Conservation (phyloP, 2,888 invertebrate species). For the Drosophila nr. perissopoda region DNA sequence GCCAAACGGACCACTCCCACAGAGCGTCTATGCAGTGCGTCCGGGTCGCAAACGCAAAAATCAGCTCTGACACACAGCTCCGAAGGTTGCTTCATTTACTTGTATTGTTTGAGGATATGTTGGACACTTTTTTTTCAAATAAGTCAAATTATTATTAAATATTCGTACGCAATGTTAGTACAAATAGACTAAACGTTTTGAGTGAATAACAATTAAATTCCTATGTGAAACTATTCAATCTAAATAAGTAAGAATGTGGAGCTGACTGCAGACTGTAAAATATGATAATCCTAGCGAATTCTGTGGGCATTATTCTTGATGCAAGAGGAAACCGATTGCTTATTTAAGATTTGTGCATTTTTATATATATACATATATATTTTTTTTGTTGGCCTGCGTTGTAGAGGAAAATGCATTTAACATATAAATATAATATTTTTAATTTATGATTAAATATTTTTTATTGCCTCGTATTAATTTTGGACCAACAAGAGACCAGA, state of each 20-base stretch:
- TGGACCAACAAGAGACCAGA: background rate
- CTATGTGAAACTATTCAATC: background rate
- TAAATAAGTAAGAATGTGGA: background rate
- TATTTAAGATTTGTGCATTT: background rate
- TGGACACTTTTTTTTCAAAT: background rate
- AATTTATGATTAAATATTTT: slow-evolving; percentile 1
- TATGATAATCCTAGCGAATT: background rate
- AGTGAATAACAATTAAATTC: slow-evolving; percentile 4
- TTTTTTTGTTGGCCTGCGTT: background rate
- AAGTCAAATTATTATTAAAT: slow-evolving; percentile 6
- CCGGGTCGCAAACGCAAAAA: slow-evolving; percentile 84
- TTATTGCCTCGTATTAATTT: slow-evolving; percentile 8
- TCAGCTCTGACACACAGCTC: slow-evolving; percentile 52
- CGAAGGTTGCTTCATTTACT: too few relatives aligned
- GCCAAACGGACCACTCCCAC: slow-evolving; percentile 70
- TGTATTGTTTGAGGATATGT: background rate
- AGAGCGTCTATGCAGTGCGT: slow-evolving; percentile 80
- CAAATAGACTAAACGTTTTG: slow-evolving; percentile 2
- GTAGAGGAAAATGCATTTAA: background rate
- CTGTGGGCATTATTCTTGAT: background rate
- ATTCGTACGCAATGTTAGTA: background rate
- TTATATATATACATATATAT: too few relatives aligned
- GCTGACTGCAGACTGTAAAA: background rate
- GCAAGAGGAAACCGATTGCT: background rate
- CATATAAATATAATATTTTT: background rate